Conservation (phyloP, 2,113 vertebrate species). For the Mesitornis unicolor region DNA sequence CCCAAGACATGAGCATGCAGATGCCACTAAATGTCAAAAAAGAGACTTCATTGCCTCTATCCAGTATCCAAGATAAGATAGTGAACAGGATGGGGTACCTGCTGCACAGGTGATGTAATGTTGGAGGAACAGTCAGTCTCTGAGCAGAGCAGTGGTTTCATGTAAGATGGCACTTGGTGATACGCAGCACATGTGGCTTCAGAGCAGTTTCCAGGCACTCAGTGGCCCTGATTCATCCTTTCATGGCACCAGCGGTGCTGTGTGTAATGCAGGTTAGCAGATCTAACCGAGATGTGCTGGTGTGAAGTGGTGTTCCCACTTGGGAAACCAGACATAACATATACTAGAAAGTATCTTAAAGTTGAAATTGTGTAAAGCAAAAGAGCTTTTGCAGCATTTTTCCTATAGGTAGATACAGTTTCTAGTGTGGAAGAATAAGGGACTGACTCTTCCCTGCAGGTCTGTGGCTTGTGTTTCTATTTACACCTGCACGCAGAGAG, state of each 20-base stretch:
- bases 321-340: neutral
- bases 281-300: neutral
- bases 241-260: neutral
- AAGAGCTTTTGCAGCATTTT: neutral
- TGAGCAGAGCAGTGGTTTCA: neutral
- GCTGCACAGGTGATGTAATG: neutral
- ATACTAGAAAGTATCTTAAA: neutral
- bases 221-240: neutral
- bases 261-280: neutral
- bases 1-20: neutral
- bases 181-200: neutral
- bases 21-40: neutral
- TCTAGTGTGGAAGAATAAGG: neutral
- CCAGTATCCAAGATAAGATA: neutral
- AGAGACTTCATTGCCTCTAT: neutral
- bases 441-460: neutral
- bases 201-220: neutral
- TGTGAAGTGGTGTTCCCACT: neutral
- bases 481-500: neutral
- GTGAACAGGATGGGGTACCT: neutral
- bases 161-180: neutral
- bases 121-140: neutral
- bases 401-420: neutral
- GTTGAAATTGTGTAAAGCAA: neutral
- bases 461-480: neutral